A percentile compares a stretch with the other conserved stretches of the same genome.
Evolutionary conservation across 2,113 vertebrate species (phyloP).

Genomic region (Climacteris rufus): DNA sequence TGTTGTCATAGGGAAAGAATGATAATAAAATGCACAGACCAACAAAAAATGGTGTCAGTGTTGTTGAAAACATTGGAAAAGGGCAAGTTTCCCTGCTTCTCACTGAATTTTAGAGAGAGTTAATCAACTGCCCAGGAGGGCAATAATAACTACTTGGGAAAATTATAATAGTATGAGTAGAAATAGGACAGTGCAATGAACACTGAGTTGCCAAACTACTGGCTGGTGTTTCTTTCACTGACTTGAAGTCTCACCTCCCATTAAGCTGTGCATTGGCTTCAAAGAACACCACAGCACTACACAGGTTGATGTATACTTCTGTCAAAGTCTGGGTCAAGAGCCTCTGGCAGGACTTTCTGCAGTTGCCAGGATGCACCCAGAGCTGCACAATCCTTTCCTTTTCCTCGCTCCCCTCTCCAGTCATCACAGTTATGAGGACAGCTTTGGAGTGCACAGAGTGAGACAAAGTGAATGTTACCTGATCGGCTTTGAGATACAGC

Average conservation of each 20-base stretch:
- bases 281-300: not conserved
- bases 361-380: not conserved
- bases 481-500: not conserved
- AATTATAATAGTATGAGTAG: not conserved
- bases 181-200: not conserved
- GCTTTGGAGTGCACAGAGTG: not conserved
- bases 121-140: not conserved
- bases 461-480: not conserved
- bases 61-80: not conserved
- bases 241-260: not conserved
- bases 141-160: not conserved
- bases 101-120: not conserved
- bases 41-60: not conserved
- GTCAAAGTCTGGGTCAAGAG: not conserved
- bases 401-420: not conserved
- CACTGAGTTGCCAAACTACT: not conserved
- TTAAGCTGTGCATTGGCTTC: not conserved
- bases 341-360: not conserved
- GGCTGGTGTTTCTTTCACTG: not conserved
- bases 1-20: not conserved
- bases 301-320: rapidly evolving
- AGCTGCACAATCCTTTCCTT: not conserved
- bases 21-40: not conserved
- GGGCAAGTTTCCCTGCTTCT: not conserved
- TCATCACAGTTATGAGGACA: not conserved